Evolutionary conservation across 2,113 vertebrate genomes (phyloP), one percentile per base, ranked within the genome.

Genomic region (Datnioides undecimradiatus): DNA sequence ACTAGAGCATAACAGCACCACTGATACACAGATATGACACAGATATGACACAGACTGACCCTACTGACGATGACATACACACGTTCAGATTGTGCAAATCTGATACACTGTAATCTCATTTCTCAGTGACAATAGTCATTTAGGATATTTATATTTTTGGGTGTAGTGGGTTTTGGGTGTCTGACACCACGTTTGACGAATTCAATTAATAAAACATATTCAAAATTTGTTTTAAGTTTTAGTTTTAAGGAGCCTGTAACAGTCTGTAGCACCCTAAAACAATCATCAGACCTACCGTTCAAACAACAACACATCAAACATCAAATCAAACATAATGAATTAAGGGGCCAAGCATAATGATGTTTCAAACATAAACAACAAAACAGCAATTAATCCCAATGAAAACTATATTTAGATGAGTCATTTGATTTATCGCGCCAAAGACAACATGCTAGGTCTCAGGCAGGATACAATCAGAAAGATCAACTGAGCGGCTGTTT

Each of bases 11-110:
- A 73, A 57, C 82, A 85, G 41, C 60, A 79, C 0, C 43, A 10
- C 68, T 57, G 77, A 87, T 72, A 43, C n/a, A 71, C 45, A n/a
- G n/a, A n/a, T n/a, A n/a, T n/a, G n/a, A 80, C 38, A 73, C 41
- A 38, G 29, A 71, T 36, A 55, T 41, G 58, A 63, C 17, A 40
- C 11, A 63, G 9, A 63, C 62, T 49, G 17, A 73, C 17, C 12
- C 40, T 14, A 0, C 16, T 12, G 12, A 41, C 12, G 3, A 41
- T 25, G 2, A 58, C 8, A 34, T 13, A 9, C 29, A 54, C 7
- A 17, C 6, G 8, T 57, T 57, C 29, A 57, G 29, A 34, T 1
- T n/a, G 10, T 5, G 16, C 49, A 2, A 8, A 29, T 29, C 14
- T 63, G 33, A 31, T 0, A n/a, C 17, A 33, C 19, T 8, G 1